A percentile compares a stretch with the other conserved stretches of the same genome.
Evolutionary conservation across 2,113 vertebrate species (phyloP).

Genomic region (Podiceps cristatus): DNA sequence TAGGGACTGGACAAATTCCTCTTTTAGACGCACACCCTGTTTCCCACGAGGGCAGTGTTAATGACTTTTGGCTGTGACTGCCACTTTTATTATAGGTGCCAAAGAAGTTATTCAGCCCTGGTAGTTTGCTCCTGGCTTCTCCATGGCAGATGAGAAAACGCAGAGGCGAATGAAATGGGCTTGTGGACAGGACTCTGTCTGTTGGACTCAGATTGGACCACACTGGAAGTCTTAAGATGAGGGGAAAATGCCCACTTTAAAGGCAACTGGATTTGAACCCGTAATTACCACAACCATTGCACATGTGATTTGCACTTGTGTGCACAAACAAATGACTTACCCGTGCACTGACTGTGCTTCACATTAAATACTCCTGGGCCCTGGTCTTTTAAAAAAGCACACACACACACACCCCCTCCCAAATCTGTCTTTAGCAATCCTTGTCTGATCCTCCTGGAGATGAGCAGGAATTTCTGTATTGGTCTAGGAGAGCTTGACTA

Average conservation of each 20-base stretch:
- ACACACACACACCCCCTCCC: no score
- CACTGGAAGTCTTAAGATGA: background rate
- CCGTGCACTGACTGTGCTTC: background rate
- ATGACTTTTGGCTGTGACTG: background rate
- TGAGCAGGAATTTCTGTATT: background rate
- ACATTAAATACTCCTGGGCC: background rate
- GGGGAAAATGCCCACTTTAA: background rate
- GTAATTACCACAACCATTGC: background rate
- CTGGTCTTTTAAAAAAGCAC: background rate
- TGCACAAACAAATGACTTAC: background rate
- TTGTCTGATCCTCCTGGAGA: background rate
- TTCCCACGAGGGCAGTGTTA: no score
- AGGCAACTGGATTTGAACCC: background rate
- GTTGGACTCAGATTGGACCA: rapidly evolving
- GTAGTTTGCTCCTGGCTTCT: background rate
- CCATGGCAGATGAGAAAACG: background rate
- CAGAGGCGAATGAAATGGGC: background rate
- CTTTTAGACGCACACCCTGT: background rate
- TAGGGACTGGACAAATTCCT: background rate
- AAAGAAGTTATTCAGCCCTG: background rate
- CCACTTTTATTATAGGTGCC: background rate
- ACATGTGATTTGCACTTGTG: background rate
- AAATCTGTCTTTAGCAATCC: background rate
- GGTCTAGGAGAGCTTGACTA: background rate
- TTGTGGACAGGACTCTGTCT: background rate